phyloP scores from a whole-genome alignment of 1,140 invertebrate genomes.

The Zaprionus gabonicus region DNA sequence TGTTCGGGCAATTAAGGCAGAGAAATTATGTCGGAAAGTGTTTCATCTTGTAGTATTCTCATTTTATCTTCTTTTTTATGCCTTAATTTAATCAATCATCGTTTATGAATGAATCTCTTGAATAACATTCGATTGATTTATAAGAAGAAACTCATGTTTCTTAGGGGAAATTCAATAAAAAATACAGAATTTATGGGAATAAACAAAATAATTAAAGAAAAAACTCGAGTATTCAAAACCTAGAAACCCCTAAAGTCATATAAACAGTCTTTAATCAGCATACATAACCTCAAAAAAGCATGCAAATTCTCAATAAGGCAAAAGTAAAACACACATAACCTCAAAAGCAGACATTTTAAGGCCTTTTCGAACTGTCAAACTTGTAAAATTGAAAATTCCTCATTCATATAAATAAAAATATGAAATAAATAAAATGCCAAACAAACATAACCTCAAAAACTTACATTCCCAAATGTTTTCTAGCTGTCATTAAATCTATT shows the following conservation, averaged over 20 bases:
- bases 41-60: neutral
- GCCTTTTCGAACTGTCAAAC: too few species aligned
- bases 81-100: slow-evolving; percentile 9
- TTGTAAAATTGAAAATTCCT: too few species aligned
- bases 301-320: neutral
- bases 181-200: neutral
- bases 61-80: neutral
- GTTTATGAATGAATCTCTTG: slow-evolving; percentile 4
- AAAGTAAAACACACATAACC: neutral
- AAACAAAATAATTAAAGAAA: neutral
- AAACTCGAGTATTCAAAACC: neutral
- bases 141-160: neutral
- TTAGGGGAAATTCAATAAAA: neutral
- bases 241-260: neutral
- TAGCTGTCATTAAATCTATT: neutral
- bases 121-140: slow-evolving; percentile 7
- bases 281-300: neutral
- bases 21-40: slow-evolving; percentile 3
- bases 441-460: neutral
- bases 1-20: slow-evolving; percentile 6
- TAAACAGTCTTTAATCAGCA: neutral
- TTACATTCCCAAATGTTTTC: neutral
- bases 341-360: too few species aligned
- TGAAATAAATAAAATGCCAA: neutral
- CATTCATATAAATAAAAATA: too few species aligned